phyloP scores from a whole-genome alignment of 1,140 invertebrate species.

The Microvelia longipes region DNA sequence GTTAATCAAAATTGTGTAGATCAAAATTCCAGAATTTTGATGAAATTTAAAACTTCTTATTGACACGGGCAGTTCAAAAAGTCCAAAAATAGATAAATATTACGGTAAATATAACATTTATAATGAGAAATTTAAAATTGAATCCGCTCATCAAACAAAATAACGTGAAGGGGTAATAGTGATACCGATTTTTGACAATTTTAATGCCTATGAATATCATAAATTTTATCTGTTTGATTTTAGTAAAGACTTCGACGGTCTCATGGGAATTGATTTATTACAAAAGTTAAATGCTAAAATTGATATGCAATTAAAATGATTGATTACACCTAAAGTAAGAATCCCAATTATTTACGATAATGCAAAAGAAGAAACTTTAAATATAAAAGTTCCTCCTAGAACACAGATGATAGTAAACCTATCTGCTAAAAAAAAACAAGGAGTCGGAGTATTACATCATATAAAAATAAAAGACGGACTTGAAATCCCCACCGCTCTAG shows the following conservation, averaged over 20 bases:
- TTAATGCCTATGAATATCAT: background rate
- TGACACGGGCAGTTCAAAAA: background rate
- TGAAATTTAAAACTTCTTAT: background rate
- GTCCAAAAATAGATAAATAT: background rate
- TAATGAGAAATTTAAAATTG: background rate
- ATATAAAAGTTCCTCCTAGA: background rate
- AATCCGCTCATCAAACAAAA: background rate
- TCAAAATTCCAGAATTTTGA: background rate
- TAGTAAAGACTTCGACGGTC: background rate
- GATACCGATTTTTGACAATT: background rate
- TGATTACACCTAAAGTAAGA: background rate
- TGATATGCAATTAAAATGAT: background rate
- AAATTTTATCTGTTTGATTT: constrained; percentile 2
- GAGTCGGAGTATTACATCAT: background rate
- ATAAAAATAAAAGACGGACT: background rate
- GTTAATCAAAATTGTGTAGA: background rate
- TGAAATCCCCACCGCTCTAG: background rate
- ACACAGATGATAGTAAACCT: background rate
- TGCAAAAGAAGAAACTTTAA: background rate
- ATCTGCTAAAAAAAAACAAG: background rate
- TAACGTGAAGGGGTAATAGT: background rate
- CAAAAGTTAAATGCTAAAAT: background rate
- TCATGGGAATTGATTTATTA: background rate
- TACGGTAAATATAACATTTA: background rate
- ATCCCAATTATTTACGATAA: background rate